phyloP scores from a whole-genome alignment of 2,113 vertebrate species.

The Myrmecophaga tridactyla region DNA sequence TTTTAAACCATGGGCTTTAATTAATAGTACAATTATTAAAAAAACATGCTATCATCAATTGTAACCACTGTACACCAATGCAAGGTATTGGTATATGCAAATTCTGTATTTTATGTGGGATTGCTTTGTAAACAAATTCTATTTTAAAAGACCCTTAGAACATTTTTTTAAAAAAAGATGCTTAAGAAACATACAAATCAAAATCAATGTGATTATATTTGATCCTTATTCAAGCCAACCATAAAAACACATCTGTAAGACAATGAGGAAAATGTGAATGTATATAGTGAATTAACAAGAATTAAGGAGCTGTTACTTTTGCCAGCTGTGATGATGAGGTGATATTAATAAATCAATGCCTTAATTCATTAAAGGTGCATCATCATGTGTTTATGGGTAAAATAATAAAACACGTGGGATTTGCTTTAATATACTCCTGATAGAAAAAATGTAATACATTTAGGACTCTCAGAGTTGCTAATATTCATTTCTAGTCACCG shows the following conservation, averaged over 20 bases:
- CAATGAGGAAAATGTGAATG: neutral
- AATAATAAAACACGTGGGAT: neutral
- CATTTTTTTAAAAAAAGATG: neutral
- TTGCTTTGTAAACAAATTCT: too few species aligned
- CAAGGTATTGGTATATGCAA: too few species aligned
- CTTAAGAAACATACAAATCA: neutral
- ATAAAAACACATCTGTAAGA: neutral
- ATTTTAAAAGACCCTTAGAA: too few species aligned
- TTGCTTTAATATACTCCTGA: neutral
- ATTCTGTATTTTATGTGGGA: too few species aligned
- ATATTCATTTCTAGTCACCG: neutral
- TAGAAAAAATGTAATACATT: neutral
- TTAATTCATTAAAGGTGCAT: neutral
- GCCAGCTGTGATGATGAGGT: neutral
- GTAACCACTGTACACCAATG: too few species aligned
- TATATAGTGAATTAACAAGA: neutral
- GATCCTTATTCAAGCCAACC: neutral
- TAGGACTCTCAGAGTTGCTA: slow-evolving; percentile 3
- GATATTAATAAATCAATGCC: slow-evolving; percentile 13
- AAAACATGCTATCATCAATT: too few species aligned
- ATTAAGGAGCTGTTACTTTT: neutral
- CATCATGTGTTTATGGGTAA: neutral
- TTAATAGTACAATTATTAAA: too few species aligned
- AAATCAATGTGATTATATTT: neutral
- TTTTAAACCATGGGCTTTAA: too few species aligned